Evolutionary conservation across 2,113 vertebrate species (phyloP).

Genomic region (Collichthys lucidus): DNA sequence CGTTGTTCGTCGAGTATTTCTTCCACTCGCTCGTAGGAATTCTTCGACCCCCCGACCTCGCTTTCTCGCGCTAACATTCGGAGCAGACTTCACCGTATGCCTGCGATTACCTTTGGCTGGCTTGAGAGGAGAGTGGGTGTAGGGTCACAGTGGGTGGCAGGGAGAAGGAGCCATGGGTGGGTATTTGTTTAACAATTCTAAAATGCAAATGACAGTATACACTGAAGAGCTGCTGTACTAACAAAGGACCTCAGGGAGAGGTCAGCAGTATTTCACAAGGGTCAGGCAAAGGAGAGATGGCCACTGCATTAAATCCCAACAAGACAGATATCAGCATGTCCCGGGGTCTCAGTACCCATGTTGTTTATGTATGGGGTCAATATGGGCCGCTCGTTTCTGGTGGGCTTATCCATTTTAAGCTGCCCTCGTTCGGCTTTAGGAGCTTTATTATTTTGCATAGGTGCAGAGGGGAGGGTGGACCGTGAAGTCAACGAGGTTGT

Average conservation of each 20-base stretch:
- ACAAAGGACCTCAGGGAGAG: conserved; percentile 76
- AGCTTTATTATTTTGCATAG: conserved; percentile 59
- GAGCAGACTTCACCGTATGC: conserved; percentile 38
- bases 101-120: conserved; percentile 65
- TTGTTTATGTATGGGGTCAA: conserved; percentile 69
- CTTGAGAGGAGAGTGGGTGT: conserved; percentile 61
- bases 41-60: conserved; percentile 35
- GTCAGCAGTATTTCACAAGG: conserved; percentile 65
- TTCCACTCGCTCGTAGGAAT: conserved; percentile 41
- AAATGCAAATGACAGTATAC: conserved; percentile 82
- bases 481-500: conserved; percentile 40
- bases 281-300: conserved; percentile 54
- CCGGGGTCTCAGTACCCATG: conserved; percentile 57
- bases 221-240: conserved; percentile 70
- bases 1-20: conserved; percentile 16
- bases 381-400: conserved; percentile 49
- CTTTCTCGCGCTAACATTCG: conserved; percentile 48
- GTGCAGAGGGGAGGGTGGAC: conserved; percentile 37
- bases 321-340: conserved; percentile 66
- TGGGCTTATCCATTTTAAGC: conserved; percentile 55
- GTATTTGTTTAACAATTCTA: conserved; percentile 83
- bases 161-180: conserved; percentile 70
- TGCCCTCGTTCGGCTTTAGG: conserved; percentile 24
- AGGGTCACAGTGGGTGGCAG: conserved; percentile 76
- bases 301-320: conserved; percentile 62